Evolutionary conservation across 2,797 vertebrate genomes (phyloP).

Genomic region (Microctenopoma steveboyesi): DNA sequence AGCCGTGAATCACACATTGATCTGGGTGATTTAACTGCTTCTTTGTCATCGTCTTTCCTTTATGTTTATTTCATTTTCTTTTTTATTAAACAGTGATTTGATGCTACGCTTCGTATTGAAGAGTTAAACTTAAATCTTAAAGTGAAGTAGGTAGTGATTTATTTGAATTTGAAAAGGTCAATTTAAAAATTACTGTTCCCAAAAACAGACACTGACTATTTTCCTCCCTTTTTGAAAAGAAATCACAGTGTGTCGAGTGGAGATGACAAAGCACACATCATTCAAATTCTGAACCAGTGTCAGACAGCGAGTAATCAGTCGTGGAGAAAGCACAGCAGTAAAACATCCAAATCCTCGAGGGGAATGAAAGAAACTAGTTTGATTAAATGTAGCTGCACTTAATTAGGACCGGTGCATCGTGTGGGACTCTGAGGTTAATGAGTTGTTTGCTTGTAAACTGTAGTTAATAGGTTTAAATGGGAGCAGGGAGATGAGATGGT

Average conservation of each 20-base stretch:
- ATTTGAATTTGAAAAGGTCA: background rate
- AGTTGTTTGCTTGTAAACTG: background rate
- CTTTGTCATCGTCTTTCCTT: background rate
- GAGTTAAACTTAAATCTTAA: too few species aligned
- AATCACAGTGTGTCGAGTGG: too few species aligned
- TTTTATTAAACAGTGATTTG: background rate
- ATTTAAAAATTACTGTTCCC: background rate
- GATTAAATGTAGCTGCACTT: background rate
- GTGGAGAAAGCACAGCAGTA: too few species aligned
- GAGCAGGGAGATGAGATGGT: background rate
- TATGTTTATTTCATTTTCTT: slow-evolving; percentile 1
- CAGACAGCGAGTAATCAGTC: too few species aligned
- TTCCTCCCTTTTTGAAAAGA: too few species aligned
- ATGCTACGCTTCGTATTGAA: background rate
- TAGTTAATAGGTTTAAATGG: background rate
- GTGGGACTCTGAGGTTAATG: background rate
- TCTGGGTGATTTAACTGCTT: background rate
- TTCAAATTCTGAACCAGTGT: too few species aligned
- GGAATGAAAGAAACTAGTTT: background rate
- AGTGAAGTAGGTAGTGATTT: background rate
- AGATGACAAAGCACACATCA: too few species aligned
- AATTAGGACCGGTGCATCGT: background rate
- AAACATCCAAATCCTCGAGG: too few species aligned
- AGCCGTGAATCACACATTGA: background rate
- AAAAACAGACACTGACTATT: too few species aligned